Percentiles rank a stretch among this genome's conserved stretches.
Evolutionary conservation across 2,888 invertebrate genomes (phyloP).

Genomic region (Diplolepis rosae): DNA sequence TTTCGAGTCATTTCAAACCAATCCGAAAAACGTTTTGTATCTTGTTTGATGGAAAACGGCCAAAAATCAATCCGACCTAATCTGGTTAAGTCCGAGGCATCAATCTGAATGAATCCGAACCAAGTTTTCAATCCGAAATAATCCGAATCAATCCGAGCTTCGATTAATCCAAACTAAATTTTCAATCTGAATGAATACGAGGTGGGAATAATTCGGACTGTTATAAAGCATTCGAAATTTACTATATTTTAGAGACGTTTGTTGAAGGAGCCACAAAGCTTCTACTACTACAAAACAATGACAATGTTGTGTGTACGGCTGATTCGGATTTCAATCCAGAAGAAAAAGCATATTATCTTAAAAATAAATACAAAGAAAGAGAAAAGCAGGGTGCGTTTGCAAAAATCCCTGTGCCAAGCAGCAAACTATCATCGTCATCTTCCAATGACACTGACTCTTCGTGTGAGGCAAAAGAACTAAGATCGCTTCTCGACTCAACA

Average conservation of each 20-base stretch:
- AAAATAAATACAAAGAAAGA: not conserved
- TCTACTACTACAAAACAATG: not conserved
- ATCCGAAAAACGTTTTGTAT: no score
- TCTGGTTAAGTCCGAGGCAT: no score
- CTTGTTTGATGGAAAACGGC: no score
- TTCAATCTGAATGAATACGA: no score
- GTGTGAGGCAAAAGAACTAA: not conserved
- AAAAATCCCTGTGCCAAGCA: not conserved
- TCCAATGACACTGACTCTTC: not conserved
- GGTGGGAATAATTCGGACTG: no score
- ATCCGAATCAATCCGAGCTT: no score
- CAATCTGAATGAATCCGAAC: no score
- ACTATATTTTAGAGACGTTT: not conserved
- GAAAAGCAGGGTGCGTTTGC: not conserved
- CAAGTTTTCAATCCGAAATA: no score
- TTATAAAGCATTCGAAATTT: not conserved
- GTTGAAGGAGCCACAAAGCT: not conserved
- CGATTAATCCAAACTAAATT: no score
- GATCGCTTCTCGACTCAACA: not conserved
- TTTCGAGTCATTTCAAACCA: no score
- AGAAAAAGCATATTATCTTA: not conserved
- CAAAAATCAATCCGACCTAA: no score
- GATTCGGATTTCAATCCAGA: conserved; percentile 4
- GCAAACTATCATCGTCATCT: not conserved
- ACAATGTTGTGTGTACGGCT: not conserved